phyloP scores from a whole-genome alignment of 2,113 vertebrate species.

The Ictalurus furcatus region DNA sequence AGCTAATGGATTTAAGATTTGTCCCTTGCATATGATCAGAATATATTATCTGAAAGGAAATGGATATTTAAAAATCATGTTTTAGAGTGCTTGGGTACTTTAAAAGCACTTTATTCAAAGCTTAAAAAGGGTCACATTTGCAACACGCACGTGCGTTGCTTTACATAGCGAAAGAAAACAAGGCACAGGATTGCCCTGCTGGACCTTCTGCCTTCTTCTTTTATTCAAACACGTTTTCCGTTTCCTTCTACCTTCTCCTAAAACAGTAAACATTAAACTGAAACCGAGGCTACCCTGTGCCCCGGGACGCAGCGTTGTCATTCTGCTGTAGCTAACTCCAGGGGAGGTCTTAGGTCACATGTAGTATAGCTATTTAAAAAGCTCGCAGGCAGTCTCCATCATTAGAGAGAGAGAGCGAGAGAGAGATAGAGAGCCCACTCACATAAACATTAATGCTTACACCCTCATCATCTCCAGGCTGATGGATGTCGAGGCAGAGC shows the following conservation, averaged over 20 bases:
- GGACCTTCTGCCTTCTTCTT: neutral
- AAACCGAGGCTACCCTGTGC: neutral
- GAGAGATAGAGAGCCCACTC: neutral
- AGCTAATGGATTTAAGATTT: conserved; percentile 10
- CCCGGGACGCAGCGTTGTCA: neutral
- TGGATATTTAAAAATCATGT: neutral
- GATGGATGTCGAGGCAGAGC: conserved; percentile 41
- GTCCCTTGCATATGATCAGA: neutral
- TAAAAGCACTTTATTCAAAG: neutral
- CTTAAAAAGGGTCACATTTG: neutral
- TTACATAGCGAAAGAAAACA: neutral
- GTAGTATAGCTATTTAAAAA: conserved; percentile 49
- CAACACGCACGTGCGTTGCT: neutral
- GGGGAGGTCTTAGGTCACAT: conserved; percentile 39
- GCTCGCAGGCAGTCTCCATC: conserved; percentile 28
- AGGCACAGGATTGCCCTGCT: neutral
- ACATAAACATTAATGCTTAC: conserved; percentile 33
- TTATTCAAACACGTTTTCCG: neutral
- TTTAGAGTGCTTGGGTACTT: neutral
- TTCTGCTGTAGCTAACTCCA: conserved; percentile 8
- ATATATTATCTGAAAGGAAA: neutral
- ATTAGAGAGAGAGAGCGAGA: conserved; percentile 35
- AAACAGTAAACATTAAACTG: neutral
- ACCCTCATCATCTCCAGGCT: conserved; percentile 32
- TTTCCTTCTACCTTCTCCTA: neutral